A percentile compares a stretch with the other conserved stretches of the same genome.
These are phyloP conservation scores for Heliornis fulica DNA, from an alignment of 2,113 vertebrate genomes.

Conservation along the genomic window DNA sequence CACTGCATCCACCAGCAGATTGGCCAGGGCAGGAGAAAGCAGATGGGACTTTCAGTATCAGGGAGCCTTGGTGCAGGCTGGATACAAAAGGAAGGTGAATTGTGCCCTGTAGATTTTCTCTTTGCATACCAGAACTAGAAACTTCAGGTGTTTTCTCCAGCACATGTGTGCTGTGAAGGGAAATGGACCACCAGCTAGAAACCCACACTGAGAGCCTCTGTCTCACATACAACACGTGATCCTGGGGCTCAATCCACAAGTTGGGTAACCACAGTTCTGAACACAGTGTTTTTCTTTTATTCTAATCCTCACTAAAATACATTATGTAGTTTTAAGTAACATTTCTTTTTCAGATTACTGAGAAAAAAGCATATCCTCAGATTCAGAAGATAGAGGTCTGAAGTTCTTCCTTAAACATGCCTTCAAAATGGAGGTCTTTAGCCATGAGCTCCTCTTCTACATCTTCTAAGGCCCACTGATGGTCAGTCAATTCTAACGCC, in stretches of 20 bases:
- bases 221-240: not conserved
- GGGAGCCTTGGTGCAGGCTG: not conserved
- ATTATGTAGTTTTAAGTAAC: conserved; percentile 32
- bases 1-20: not conserved
- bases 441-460: conserved; percentile 97
- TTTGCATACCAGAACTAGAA: not conserved
- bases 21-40: not conserved
- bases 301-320: conserved; percentile 63
- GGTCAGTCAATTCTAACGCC: conserved; percentile 94
- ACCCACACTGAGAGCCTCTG: not conserved
- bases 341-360: conserved; percentile 10
- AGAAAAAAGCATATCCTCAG: not conserved
- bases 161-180: not conserved
- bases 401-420: conserved; percentile 96
- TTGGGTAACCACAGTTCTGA: conserved; percentile 7
- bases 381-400: conserved; percentile 91
- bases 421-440: conserved; percentile 93
- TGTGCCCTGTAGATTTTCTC: not conserved
- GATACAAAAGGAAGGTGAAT: not conserved
- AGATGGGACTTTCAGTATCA: not conserved
- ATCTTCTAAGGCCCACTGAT: conserved; percentile 95
- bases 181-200: not conserved
- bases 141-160: not conserved
- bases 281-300: conserved; percentile 50
- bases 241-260: not conserved